Base-by-base conservation (phyloP, 2,888 invertebrate genomes). In the Brenthis ino region DNA sequence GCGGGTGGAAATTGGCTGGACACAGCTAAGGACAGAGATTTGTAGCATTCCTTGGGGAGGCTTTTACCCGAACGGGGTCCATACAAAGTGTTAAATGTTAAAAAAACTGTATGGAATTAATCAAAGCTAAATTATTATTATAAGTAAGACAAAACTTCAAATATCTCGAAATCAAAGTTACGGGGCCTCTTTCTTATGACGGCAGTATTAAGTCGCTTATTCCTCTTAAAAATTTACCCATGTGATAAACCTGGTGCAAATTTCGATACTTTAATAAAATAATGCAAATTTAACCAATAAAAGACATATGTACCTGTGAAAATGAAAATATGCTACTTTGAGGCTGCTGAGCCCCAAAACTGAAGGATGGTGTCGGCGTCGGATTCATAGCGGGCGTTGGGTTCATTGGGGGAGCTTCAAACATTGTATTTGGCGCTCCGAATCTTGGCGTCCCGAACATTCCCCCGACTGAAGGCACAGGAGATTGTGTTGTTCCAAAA, bases 401-500 rank as follows among this genome's bases (percentile, higher is more conserved):
- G 28, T 60, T 60, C 60, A 60, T 60, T 3, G 82, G 55, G 0
- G 83, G 75, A 47, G 82, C 68, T 37, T 86, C 87, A 71, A 89
- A 88, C 4, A 82, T 67, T 28, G 86, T 76, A 20, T 20, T 65
- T 1, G 55, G 50, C 48, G 65, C 33, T 14, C 88, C 89, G 68
- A 91, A 91, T 1, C 79, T 57, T 0, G 84, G 78, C 0, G 83
- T 66, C 2, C 85, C 87, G 72, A 89, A 89, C 76, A 88, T 77
- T 11, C 77, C 77, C 67, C 37, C 37, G 8, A 79, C 68, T 2
- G 79, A 56, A 5, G 81, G 77, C 14, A 77, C 57, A 3, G 80
- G 70, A 16, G 79, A 71, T 64, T 79, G 80, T 5, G 81, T 72
- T 2, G 77, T 69, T 14, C 85, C 88, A 74, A 90, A 91, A 67